Conservation (phyloP, 2,797 vertebrate genomes). For the Staurois parvus region DNA sequence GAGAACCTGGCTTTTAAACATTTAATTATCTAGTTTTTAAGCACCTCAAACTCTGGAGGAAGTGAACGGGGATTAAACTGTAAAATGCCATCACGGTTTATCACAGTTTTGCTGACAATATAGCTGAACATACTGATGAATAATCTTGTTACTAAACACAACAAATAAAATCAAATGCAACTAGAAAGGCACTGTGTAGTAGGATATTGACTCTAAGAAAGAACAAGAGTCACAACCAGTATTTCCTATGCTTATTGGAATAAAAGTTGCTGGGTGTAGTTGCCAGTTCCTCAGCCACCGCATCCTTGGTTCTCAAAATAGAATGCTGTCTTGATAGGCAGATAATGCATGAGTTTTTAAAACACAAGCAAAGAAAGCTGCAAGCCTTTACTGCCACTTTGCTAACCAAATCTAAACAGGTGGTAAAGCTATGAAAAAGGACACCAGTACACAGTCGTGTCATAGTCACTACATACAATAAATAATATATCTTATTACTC, state of each 20-base stretch:
- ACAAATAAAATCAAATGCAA: not conserved
- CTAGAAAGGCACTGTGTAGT: not conserved
- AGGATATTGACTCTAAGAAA: not conserved
- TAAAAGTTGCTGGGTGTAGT: not conserved
- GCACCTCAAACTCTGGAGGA: not conserved
- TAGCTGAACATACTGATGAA: not conserved
- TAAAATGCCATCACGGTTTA: not conserved
- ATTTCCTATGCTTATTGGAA: not conserved
- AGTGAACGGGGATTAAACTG: not conserved
- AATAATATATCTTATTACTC: too few relatives aligned
- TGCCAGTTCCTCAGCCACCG: too few relatives aligned
- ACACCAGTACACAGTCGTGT: too few relatives aligned
- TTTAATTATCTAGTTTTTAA: not conserved
- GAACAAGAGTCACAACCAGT: not conserved
- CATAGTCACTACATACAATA: too few relatives aligned
- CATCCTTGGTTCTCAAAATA: too few relatives aligned
- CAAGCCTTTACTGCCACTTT: too few relatives aligned
- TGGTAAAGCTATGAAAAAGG: too few relatives aligned
- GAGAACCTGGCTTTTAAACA: not conserved
- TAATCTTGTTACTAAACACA: not conserved
- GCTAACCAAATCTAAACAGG: too few relatives aligned
- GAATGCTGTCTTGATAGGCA: too few relatives aligned
- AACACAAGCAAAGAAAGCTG: too few relatives aligned
- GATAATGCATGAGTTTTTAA: too few relatives aligned
- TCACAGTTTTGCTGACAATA: not conserved